Conservation (phyloP, 2,888 invertebrate species). For the Biston stratarius region DNA sequence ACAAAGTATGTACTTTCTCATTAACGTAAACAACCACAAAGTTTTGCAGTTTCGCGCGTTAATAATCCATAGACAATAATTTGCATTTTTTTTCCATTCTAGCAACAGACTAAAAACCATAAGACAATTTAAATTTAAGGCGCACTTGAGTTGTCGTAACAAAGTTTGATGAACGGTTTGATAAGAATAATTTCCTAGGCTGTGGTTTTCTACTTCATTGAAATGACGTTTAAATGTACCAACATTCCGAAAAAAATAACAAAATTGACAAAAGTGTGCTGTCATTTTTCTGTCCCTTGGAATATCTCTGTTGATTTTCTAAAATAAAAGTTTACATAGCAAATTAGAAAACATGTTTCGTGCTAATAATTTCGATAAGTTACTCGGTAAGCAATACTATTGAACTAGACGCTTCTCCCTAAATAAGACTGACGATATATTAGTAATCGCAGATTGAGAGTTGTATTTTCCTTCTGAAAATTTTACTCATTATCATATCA, state of each 20-base stretch:
- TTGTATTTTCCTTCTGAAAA: conserved; percentile 26
- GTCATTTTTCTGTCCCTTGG: conserved; percentile 78
- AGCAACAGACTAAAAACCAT: neutral
- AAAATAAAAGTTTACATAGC: conserved; percentile 70
- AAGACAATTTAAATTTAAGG: neutral
- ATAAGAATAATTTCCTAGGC: neutral
- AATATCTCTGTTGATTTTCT: conserved; percentile 77
- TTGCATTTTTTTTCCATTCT: neutral
- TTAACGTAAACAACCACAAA: too few relatives aligned
- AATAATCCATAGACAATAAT: neutral
- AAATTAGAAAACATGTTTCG: conserved; percentile 86
- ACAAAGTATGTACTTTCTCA: too few relatives aligned
- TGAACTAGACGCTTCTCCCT: conserved; percentile 13
- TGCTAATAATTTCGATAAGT: conserved; percentile 88
- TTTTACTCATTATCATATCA: conserved; percentile 41
- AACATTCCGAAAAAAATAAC: conserved; percentile 54
- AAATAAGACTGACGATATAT: conserved; percentile 1
- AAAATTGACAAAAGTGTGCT: conserved; percentile 80
- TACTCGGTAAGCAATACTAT: conserved; percentile 84
- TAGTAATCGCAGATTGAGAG: conserved; percentile 17
- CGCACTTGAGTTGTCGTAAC: neutral
- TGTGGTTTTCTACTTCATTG: conserved; percentile 8
- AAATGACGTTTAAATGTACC: conserved; percentile 33
- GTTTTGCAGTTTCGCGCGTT: neutral
- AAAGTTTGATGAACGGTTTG: conserved; percentile 9